These are phyloP conservation scores for Mirounga angustirostris DNA, from an alignment of 2,113 vertebrate genomes.

Conservation along the genomic window DNA sequence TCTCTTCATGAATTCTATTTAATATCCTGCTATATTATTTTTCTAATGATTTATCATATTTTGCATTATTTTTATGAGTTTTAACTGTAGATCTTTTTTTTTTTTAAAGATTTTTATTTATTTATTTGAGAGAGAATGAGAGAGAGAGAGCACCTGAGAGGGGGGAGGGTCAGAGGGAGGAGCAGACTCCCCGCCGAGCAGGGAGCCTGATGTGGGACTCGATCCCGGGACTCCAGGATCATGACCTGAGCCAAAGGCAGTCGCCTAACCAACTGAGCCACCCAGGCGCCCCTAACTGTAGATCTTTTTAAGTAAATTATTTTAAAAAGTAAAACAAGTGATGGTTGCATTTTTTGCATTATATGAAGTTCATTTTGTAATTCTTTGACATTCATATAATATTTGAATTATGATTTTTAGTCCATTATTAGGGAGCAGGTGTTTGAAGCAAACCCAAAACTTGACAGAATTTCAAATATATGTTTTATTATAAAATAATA, in stretches of 20 bases:
- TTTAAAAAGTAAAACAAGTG: not conserved
- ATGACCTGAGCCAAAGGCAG: too few relatives aligned
- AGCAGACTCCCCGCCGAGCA: too few relatives aligned
- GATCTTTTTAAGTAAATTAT: not conserved
- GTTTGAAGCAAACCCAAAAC: not conserved
- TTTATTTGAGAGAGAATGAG: too few relatives aligned
- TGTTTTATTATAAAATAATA: not conserved
- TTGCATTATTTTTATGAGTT: not conserved
- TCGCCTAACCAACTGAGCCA: too few relatives aligned
- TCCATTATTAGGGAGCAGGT: not conserved
- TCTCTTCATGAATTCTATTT: not conserved
- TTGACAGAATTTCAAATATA: not conserved
- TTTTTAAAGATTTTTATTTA: too few relatives aligned
- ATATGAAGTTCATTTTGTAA: not conserved
- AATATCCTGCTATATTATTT: not conserved
- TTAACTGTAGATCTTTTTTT: not conserved
- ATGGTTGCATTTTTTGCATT: not conserved
- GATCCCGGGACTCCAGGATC: too few relatives aligned
- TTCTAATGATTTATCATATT: not conserved
- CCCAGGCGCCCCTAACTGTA: not conserved
- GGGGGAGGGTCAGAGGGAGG: too few relatives aligned
- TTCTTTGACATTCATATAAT: not conserved
- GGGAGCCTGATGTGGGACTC: too few relatives aligned
- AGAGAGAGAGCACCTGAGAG: too few relatives aligned
- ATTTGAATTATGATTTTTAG: not conserved